A percentile compares a stretch with the other conserved stretches of the same genome.
These are phyloP conservation scores for Montipora foliosa DNA, from an alignment of 64 coral and sea anemone genomes.

Conservation along the genomic window DNA sequence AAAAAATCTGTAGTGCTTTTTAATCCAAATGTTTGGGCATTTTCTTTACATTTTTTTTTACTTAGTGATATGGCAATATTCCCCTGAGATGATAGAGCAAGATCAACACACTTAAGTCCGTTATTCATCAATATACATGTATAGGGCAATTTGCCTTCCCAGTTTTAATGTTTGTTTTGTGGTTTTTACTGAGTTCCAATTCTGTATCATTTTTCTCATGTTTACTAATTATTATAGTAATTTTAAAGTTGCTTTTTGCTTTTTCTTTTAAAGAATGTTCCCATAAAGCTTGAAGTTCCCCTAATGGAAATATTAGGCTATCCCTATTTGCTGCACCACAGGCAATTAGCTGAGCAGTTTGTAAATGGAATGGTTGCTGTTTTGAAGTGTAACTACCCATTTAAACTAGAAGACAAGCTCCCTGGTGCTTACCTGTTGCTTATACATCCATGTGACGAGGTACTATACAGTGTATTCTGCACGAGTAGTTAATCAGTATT, in stretches of 20 bases:
- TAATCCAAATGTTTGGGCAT: no score
- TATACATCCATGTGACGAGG: conserved; percentile 70
- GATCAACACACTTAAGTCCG: no score
- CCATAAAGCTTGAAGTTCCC: conserved; percentile 44
- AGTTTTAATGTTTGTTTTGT: no score
- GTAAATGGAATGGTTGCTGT: conserved; percentile 64
- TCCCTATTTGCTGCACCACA: conserved; percentile 69
- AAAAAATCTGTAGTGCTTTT: no score
- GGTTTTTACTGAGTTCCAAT: neutral
- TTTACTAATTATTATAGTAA: neutral
- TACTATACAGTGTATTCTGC: neutral
- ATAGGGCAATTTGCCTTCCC: no score
- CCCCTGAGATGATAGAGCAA: no score
- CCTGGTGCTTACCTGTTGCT: conserved; percentile 81
- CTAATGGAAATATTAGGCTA: conserved; percentile 75
- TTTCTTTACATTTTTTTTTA: no score
- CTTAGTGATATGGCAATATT: no score
- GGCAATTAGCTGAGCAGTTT: conserved; percentile 64
- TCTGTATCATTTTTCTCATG: neutral
- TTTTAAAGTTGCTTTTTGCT: neutral
- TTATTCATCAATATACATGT: no score
- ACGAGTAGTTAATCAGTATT: neutral
- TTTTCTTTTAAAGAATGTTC: neutral
- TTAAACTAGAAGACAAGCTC: conserved; percentile 67
- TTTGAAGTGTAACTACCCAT: conserved; percentile 43